Evolutionary conservation across 1,140 invertebrate species (phyloP).

Genomic region (Harlomillsia oculata): DNA sequence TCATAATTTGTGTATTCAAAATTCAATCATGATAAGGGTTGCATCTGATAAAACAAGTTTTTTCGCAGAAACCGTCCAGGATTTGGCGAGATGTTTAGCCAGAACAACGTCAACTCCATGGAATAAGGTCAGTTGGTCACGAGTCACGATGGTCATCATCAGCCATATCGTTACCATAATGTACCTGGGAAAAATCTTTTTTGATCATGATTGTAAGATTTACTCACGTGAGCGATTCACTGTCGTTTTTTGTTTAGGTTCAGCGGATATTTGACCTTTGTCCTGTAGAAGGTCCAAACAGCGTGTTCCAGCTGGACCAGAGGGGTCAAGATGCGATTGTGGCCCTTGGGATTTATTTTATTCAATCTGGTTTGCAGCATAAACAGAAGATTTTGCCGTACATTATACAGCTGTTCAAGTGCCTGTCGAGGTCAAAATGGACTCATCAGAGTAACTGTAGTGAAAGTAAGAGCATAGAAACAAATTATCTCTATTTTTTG

Average conservation of each 20-base stretch:
- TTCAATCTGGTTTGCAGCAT: conserved; percentile 58
- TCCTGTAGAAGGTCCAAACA: conserved; percentile 63
- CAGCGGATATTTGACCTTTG: conserved; percentile 71
- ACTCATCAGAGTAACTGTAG: conserved; percentile 8
- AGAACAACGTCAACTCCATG: conserved; percentile 72
- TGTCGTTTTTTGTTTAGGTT: conserved; percentile 50
- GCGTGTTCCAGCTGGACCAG: conserved; percentile 66
- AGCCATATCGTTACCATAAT: too few species aligned
- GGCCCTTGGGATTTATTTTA: conserved; percentile 83
- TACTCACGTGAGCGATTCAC: too few species aligned
- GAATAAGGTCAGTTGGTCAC: conserved; percentile 60
- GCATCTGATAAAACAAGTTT: conserved; percentile 43
- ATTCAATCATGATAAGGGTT: too few species aligned
- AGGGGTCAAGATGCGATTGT: conserved; percentile 81
- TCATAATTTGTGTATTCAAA: too few species aligned
- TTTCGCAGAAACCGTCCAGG: conserved; percentile 76
- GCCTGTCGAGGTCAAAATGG: conserved; percentile 50
- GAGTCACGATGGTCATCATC: conserved; percentile 12
- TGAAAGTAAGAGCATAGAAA: conserved; percentile 10
- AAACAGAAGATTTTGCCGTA: conserved; percentile 51
- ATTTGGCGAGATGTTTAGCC: conserved; percentile 76
- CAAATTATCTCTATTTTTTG: neutral
- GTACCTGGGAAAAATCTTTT: too few species aligned
- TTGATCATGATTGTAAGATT: neutral
- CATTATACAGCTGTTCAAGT: conserved; percentile 65